phyloP scores from a whole-genome alignment of 2,113 vertebrate species.

The Proterorhinus semilunaris region DNA sequence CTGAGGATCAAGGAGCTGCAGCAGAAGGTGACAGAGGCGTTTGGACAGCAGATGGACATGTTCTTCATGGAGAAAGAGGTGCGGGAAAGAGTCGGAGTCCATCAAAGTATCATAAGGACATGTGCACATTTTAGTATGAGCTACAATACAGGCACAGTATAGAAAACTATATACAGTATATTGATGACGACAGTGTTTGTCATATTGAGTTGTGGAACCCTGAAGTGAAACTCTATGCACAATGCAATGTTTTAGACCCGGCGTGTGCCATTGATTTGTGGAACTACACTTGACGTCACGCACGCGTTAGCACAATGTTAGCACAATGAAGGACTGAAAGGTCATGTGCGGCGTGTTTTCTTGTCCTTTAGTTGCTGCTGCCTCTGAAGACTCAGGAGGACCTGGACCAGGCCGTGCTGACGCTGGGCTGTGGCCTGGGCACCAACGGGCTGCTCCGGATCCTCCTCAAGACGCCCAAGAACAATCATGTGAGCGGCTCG shows the following conservation, averaged over 20 bases:
- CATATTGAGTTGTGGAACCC: too few relatives aligned
- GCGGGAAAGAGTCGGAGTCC: slow-evolving; percentile 14
- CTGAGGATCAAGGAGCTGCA: slow-evolving; percentile 86
- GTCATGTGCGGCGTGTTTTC: slow-evolving; percentile 43
- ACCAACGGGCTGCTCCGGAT: slow-evolving; percentile 84
- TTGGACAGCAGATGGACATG: slow-evolving; percentile 90
- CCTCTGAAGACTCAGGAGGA: slow-evolving; percentile 90
- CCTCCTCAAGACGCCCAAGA: slow-evolving; percentile 85
- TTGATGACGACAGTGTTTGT: neutral
- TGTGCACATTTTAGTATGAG: neutral
- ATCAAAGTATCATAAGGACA: neutral
- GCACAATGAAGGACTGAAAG: slow-evolving; percentile 29
- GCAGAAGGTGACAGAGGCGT: slow-evolving; percentile 89
- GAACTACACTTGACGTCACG: slow-evolving; percentile 1
- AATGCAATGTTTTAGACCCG: neutral
- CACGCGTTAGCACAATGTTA: neutral
- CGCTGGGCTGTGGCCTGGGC: slow-evolving; percentile 77
- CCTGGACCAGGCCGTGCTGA: slow-evolving; percentile 83
- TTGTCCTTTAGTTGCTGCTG: slow-evolving; percentile 78
- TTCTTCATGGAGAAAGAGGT: slow-evolving; percentile 87
- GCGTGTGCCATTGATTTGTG: neutral
- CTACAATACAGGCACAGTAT: neutral
- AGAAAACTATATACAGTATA: neutral
- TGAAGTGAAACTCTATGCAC: neutral
- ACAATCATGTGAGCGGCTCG: slow-evolving; percentile 84